Base-by-base conservation (phyloP, 2,113 vertebrate species). In the Ctenomys sociabilis region DNA sequence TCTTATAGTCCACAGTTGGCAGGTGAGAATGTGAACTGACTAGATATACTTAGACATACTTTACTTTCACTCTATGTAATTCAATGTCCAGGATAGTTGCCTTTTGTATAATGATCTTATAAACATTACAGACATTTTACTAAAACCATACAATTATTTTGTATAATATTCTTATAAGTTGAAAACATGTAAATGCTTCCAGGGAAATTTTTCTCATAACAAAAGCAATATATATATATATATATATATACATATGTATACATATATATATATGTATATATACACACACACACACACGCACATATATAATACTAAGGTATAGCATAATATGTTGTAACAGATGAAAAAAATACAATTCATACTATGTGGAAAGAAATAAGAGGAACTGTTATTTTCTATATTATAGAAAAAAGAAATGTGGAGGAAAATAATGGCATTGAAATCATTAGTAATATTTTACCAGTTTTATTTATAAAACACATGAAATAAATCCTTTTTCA, bases 131-230 rank as follows among this genome's bases (percentile, higher is more conserved):
- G 11, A 59, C 21, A 59, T 59, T 59, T 59, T 54, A 54, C 11
- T 54, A 54, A 54, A 54, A 13, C 54, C 14, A 16, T 54, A 17
- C 10, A 54, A 54, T 13, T 13, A 54, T 13, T 82, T 77, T 80
- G 82, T 30, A 93, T 5, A 85, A n/a, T 88, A n/a, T 32, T 81
- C 59, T 84, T 57, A 28, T 8, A 95, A 96, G 93, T 92, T 91
- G 84, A 92, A 59, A 96, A 95, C 89, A 96, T 94, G 22, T 96
- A 97, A 94, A 92, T 93, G 63, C 40, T 84, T 93, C 68, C 80
- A 70, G 40, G 83, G 40, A 96, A 32, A 95, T 77, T 92, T 96
- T 93, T 73, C 85, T 96, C 78, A 93, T 85, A 95, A 83, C 66
- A 32, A 97, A 85, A 86, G 72, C 73, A 96, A 91, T 96, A 93